Base-by-base conservation (phyloP, 2,888 invertebrate species). In the Zygogramma bicolorata region DNA sequence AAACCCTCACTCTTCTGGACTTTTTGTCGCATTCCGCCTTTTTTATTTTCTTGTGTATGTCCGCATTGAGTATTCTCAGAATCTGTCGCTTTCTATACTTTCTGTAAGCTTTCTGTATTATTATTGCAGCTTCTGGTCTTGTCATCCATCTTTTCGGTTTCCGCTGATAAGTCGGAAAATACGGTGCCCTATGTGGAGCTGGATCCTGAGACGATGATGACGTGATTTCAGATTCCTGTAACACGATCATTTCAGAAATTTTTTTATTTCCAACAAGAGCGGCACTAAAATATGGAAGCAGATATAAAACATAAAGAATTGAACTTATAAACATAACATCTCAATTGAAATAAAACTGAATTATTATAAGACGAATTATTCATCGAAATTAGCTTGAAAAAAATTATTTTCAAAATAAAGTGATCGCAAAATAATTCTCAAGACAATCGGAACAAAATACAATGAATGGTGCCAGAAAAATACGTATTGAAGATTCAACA, bases 51-150 rank as follows among this genome's bases (percentile, higher is more conserved):
- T 58, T 70, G 8, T 6, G 1, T 2, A 46, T 38, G 3, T 75
- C 70, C 2, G 46, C 8, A 27, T 70, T 18, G 4, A 72, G 38
- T 18, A 46, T 69, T 40, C 42, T 68, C 22, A 68, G n/a, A 25
- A 75, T 20, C 38, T 67, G 66, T 38, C 38, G 67, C 38, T 65
- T 60, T 46, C 40, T 71, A 60, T 71, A 75, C 22, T 57, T 70
- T 46, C 77, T 73, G 46, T 69, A 79, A n/a, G 77, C 75, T 49
- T 71, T 76, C 57, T 79, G 79, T 42, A 79, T 77, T 13, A 72
- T 72, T 10, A 49, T 65, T 13, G 78, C 77, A 1, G 77, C 79
- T 13, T 79, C 69, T 10, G 53, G 20, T 29, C 61, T 61, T 8
- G 65, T 34, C 59, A 73, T 25, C 63, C 63, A 63, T 18, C 18